Evolutionary conservation across 2,888 invertebrate genomes (phyloP).

Genomic region (Eupithecia exiguata): DNA sequence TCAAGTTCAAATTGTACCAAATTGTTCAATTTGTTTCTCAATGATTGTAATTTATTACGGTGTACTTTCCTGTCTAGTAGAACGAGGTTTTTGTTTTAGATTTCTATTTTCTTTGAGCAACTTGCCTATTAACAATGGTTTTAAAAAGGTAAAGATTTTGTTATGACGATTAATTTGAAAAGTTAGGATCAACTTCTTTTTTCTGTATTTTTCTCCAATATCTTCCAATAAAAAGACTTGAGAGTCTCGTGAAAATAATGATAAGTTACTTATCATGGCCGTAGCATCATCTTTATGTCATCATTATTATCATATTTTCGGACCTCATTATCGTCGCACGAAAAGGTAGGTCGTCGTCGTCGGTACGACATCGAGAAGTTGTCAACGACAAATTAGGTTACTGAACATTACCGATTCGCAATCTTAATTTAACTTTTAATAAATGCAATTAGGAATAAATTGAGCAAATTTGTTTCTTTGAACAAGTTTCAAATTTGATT

Average conservation of each 20-base stretch:
- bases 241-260: not conserved
- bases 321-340: too few species aligned
- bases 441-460: not conserved
- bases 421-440: not conserved
- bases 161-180: not conserved
- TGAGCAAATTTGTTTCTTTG: not conserved
- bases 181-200: too few species aligned
- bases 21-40: conserved; percentile 45
- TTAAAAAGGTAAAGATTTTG: too few species aligned
- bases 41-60: conserved; percentile 47
- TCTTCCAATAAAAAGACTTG: too few species aligned
- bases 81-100: not conserved
- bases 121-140: not conserved
- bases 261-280: not conserved
- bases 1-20: conserved; percentile 43
- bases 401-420: not conserved
- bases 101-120: not conserved
- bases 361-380: not conserved
- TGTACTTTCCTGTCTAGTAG: conserved; percentile 17
- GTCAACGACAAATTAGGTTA: not conserved
- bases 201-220: too few species aligned
- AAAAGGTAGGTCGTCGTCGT: too few species aligned
- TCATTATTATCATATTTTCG: too few species aligned
- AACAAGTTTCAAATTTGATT: too few species aligned
- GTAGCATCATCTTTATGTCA: not conserved